phyloP scores from a whole-genome alignment of 1,140 invertebrate genomes.

The Drosophila burlai region DNA sequence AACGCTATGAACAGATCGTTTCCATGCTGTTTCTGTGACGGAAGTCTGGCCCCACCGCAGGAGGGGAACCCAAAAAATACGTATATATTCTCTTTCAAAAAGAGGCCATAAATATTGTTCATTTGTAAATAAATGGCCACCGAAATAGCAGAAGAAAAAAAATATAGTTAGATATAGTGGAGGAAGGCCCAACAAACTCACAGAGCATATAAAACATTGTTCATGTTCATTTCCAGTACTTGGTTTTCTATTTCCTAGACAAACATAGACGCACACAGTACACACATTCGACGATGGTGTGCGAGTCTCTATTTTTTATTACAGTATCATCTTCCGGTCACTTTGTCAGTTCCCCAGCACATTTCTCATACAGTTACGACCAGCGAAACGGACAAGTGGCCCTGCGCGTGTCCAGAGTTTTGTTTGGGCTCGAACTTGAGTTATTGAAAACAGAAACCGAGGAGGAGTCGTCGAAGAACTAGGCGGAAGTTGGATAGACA shows the following conservation, averaged over 20 bases:
- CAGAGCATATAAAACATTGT: constrained; percentile 77
- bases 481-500: constrained; percentile 72
- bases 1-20: constrained; percentile 43
- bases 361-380: constrained; percentile 78
- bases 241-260: constrained; percentile 63
- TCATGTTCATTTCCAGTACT: constrained; percentile 52
- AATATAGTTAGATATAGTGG: constrained; percentile 20
- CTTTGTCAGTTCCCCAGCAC: constrained; percentile 80
- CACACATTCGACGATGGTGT: constrained; percentile 5
- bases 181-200: constrained; percentile 52
- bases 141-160: constrained; percentile 35
- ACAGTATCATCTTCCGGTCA: constrained; percentile 83
- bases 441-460: constrained; percentile 52
- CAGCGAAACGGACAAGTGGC: constrained; percentile 66
- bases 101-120: constrained; percentile 82
- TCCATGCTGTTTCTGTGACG: constrained; percentile 53
- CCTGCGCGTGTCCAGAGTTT: constrained; percentile 52
- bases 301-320: constrained; percentile 67
- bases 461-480: constrained; percentile 12
- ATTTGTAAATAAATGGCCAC: constrained; percentile 78
- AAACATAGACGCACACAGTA: constrained; percentile 39
- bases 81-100: constrained; percentile 43
- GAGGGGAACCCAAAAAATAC: constrained; percentile 2
- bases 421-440: constrained; percentile 51
- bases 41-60: constrained; percentile 46